A percentile compares a stretch with the other conserved stretches of the same genome.
These are phyloP conservation scores for Pseudomugil tenellus DNA, from an alignment of 2,797 vertebrate species.

Conservation along the genomic window DNA sequence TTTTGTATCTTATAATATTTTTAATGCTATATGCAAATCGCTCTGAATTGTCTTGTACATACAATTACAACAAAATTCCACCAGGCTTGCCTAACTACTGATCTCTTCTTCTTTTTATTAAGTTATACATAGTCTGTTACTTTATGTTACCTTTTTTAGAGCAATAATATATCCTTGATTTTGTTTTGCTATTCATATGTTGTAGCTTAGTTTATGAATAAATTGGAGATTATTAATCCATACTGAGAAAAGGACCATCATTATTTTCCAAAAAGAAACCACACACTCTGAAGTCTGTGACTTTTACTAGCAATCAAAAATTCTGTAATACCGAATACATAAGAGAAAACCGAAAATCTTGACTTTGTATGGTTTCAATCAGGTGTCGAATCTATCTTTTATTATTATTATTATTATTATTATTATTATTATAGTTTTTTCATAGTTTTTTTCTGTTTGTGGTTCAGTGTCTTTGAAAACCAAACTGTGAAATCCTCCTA, in stretches of 20 bases:
- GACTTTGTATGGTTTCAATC: neutral
- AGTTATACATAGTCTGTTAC: neutral
- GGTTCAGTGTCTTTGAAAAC: neutral
- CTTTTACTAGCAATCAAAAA: neutral
- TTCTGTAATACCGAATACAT: too few relatives aligned
- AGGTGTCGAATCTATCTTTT: neutral
- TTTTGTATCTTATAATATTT: too few relatives aligned
- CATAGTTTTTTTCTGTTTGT: too few relatives aligned
- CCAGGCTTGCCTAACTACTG: neutral
- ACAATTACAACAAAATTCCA: neutral
- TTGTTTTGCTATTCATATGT: neutral
- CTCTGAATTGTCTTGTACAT: too few relatives aligned
- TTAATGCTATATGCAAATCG: too few relatives aligned
- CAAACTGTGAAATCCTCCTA: neutral
- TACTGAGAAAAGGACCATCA: neutral
- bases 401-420: neutral
- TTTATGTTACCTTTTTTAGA: neutral
- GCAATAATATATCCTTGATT: neutral
- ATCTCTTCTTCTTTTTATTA: neutral
- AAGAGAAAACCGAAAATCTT: neutral
- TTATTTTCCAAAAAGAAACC: neutral
- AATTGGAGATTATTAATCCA: neutral
- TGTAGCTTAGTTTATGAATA: neutral
- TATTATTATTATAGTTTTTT: too few relatives aligned
- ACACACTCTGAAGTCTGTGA: neutral